These are phyloP conservation scores for Fragum whitleyi DNA, from an alignment of 2,888 invertebrate genomes.

Conservation along the genomic window DNA sequence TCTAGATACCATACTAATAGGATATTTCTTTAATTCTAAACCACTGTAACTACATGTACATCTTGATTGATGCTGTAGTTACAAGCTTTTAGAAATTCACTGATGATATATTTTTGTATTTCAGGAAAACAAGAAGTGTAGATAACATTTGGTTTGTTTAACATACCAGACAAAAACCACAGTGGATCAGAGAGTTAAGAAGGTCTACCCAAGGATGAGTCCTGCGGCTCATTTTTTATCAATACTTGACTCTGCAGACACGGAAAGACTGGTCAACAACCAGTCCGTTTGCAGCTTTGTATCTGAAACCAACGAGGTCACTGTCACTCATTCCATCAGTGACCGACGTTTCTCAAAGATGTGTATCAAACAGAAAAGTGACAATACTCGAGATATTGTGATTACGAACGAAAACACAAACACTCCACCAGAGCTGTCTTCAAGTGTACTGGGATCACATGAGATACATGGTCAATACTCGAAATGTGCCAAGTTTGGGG, in stretches of 20 bases:
- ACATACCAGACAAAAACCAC: no score
- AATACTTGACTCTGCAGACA: background rate
- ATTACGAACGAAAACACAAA: conserved; percentile 25
- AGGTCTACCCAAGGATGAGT: background rate
- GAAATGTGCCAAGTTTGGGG: conserved; percentile 30
- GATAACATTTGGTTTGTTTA: no score
- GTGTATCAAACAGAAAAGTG: conserved; percentile 37
- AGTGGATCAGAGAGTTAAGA: background rate
- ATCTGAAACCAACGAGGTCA: conserved; percentile 31
- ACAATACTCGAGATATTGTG: conserved; percentile 36
- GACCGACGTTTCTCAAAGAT: conserved; percentile 40
- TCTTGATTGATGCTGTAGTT: no score
- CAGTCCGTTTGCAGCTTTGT: conserved; percentile 39
- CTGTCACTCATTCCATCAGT: conserved; percentile 34
- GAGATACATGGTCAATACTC: conserved; percentile 32
- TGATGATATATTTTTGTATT: no score
- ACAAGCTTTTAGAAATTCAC: no score
- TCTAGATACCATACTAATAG: no score
- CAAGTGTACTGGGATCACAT: conserved; percentile 8
- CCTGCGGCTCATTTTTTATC: background rate
- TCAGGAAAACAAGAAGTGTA: no score
- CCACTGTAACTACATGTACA: no score
- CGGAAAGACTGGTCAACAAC: conserved; percentile 37
- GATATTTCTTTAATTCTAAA: no score
- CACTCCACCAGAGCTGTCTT: background rate